Percentiles rank a stretch among this genome's conserved stretches.
These are phyloP conservation scores for Drosophila setifemur DNA, from an alignment of 1,140 invertebrate species.

Conservation along the genomic window DNA sequence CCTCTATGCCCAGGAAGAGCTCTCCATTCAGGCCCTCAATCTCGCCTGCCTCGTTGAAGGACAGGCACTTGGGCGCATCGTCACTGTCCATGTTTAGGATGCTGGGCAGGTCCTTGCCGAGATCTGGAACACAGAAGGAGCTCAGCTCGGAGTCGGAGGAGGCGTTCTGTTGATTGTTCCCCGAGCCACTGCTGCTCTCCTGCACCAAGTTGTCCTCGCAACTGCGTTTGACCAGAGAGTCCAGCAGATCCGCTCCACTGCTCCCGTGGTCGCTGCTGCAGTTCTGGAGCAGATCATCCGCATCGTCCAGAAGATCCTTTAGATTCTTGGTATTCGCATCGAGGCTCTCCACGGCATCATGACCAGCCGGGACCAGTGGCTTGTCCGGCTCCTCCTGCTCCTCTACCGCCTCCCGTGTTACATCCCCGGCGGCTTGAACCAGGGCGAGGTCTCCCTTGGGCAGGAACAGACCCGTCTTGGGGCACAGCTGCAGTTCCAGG, in stretches of 20 bases:
- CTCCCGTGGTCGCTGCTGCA: slow-evolving; percentile 84
- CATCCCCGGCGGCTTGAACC: slow-evolving; percentile 11
- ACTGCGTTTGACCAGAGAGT: slow-evolving; percentile 85
- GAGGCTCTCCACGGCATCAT: slow-evolving; percentile 25
- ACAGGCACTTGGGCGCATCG: slow-evolving; percentile 82
- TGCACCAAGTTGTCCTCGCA: slow-evolving; percentile 84
- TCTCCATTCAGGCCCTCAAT: slow-evolving; percentile 79
- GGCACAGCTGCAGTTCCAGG: slow-evolving; percentile 71
- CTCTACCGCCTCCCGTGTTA: neutral
- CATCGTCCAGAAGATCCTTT: slow-evolving; percentile 80
- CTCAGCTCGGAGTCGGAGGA: slow-evolving; percentile 18
- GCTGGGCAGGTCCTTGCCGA: slow-evolving; percentile 74
- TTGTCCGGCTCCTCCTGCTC: slow-evolving; percentile 9
- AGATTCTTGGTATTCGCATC: slow-evolving; percentile 77
- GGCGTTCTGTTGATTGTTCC: slow-evolving; percentile 25
- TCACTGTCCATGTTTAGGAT: slow-evolving; percentile 82
- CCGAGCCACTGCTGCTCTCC: neutral
- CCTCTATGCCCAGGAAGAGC: slow-evolving; percentile 67
- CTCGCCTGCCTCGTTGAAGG: slow-evolving; percentile 81
- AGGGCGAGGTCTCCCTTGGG: slow-evolving; percentile 37
- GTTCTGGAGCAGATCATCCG: slow-evolving; percentile 83
- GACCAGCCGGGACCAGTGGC: neutral
- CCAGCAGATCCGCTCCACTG: slow-evolving; percentile 83
- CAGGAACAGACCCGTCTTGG: slow-evolving; percentile 73
- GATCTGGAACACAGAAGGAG: slow-evolving; percentile 83